Base-by-base conservation (phyloP, 2,113 vertebrate genomes). In the Morone saxatilis region DNA sequence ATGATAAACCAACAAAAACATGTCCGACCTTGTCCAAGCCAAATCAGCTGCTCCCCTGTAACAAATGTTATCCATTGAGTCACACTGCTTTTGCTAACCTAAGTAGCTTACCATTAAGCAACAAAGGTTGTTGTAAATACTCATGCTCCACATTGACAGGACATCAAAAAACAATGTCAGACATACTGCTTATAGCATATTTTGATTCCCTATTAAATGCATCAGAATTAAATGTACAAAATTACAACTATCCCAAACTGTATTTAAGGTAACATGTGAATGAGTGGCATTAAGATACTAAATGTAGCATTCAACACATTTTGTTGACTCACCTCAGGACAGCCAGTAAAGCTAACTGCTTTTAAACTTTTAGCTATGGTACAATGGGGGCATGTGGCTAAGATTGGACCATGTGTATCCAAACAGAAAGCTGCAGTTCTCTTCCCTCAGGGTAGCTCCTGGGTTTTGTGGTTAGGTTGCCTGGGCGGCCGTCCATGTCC, bases 401-500 rank as follows among this genome's bases (percentile, higher is more conserved):
- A 65, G 59, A 41, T 11, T 61, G 63, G 71, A 72, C 66, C 57
- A 31, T 75, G 79, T 79, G 80, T 67, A 87, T 78, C 73, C 0
- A 50, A 78, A 76, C 60, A 79, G 53, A 88, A 78, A 78, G 60
- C 80, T 85, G 87, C 84, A 79, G 76, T 88, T 67, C 67, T 84
- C 38, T 71, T 41, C 76, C 89, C 87, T 81, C 63, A 79, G 88
- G 91, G 87, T 80, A 83, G 47, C 84, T 85, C 78, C 6, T 13
- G 68, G 80, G 48, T 63, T 81, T 75, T 71, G 74, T 83, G 87
- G 80, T 85, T 76, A 86, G 80, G 68, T 78, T 84, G 78, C 84
- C 71, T 77, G 78, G 82, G 81, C 85, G 90, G 83, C 76, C 14
- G 59, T 77, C 81, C 79, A 78, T 81, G 80, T 86, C 81, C 78